Evolutionary conservation across 2,797 vertebrate genomes (phyloP).

Genomic region (Rhadinocentrus ornatus): DNA sequence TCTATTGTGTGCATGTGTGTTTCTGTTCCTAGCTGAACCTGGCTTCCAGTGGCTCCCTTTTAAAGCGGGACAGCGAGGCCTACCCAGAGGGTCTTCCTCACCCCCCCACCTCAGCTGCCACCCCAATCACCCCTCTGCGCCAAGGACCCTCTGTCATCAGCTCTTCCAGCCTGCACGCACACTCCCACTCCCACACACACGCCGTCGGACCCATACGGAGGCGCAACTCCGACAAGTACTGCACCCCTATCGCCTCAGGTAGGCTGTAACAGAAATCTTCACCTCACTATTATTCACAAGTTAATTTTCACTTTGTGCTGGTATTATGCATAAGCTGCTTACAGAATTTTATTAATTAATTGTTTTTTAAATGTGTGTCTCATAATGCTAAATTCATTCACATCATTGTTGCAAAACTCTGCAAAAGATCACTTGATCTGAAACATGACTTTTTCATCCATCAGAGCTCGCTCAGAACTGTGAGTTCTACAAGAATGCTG

Average conservation of each 20-base stretch:
- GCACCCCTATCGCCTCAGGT: constrained; percentile 99
- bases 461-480: constrained; percentile 99
- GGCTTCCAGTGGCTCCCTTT: constrained; percentile 90
- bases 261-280: constrained; percentile 27
- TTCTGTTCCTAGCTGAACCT: constrained; percentile 86
- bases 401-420: neutral
- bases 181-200: constrained; percentile 82
- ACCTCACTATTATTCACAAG: neutral
- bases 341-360: neutral
- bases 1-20: neutral
- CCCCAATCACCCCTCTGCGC: constrained; percentile 94
- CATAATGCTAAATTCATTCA: neutral
- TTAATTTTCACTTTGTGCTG: neutral
- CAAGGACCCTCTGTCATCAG: constrained; percentile 97
- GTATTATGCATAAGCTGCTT: neutral
- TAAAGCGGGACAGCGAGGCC: constrained; percentile 93
- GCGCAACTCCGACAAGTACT: constrained; percentile 98
- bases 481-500: constrained; percentile 99
- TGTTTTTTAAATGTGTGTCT: neutral
- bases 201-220: constrained; percentile 92
- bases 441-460: neutral
- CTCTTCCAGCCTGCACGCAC: constrained; percentile 90
- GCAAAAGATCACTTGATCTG: constrained; percentile 1
- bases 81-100: constrained; percentile 95
- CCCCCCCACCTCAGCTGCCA: constrained; percentile 94